Percentiles rank a stretch among this genome's conserved stretches.
These are phyloP conservation scores for Halyomorpha halys DNA, from an alignment of 1,140 invertebrate species.

Conservation along the genomic window DNA sequence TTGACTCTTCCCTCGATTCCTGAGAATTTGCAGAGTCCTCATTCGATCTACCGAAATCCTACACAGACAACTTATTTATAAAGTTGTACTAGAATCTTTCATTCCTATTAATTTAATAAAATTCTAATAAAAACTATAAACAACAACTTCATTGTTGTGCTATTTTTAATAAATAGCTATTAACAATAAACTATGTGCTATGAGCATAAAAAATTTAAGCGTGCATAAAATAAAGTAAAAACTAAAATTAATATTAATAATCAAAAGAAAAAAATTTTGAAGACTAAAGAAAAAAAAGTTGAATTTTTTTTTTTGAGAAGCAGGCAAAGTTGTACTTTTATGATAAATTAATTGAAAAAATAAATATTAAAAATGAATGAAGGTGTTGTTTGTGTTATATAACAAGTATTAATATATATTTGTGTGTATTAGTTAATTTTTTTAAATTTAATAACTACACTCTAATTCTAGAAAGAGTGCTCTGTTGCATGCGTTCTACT, in stretches of 20 bases:
- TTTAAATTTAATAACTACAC: constrained; percentile 12
- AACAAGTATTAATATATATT: not conserved
- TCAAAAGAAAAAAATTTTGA: too few relatives aligned
- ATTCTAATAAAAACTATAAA: not conserved
- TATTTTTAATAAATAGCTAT: constrained; percentile 1
- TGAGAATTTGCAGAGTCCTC: constrained; percentile 21
- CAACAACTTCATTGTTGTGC: constrained; percentile 13
- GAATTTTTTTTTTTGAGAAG: constrained; percentile 8
- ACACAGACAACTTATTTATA: constrained; percentile 15
- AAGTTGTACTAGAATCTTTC: constrained; percentile 6
- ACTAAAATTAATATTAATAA: not conserved
- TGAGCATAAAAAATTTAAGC: constrained; percentile 9
- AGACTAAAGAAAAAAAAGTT: not conserved
- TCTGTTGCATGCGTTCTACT: constrained; percentile 24
- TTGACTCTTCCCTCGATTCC: constrained; percentile 20
- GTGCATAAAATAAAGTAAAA: constrained; percentile 12
- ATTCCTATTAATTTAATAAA: constrained; percentile 1
- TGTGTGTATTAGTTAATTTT: not conserved
- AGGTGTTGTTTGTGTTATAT: constrained; percentile 17
- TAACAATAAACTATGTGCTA: constrained; percentile 15
- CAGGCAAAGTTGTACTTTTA: constrained; percentile 6
- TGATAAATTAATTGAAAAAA: constrained; percentile 1
- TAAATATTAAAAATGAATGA: constrained; percentile 1
- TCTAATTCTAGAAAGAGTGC: constrained; percentile 23
- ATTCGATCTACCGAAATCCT: constrained; percentile 24